phyloP scores from a whole-genome alignment of 2,888 invertebrate genomes.

The Diogma glabrata region DNA sequence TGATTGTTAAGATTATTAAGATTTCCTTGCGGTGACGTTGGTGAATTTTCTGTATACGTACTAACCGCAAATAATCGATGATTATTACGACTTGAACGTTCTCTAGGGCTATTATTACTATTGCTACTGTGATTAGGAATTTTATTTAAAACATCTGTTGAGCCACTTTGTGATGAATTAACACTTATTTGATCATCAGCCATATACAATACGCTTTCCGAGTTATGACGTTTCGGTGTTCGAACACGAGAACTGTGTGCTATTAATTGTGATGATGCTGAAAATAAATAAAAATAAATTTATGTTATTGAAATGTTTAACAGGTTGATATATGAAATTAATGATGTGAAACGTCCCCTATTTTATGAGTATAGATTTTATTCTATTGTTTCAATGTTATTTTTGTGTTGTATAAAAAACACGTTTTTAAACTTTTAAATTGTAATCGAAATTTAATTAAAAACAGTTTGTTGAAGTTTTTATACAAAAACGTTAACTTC shows the following conservation, averaged over 20 bases:
- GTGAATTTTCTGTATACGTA: constrained; percentile 46
- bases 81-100: constrained; percentile 34
- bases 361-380: too few species aligned
- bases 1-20: too few species aligned
- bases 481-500: too few species aligned
- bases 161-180: constrained; percentile 20
- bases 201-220: constrained; percentile 62
- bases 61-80: constrained; percentile 54
- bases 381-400: too few species aligned
- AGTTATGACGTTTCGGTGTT: constrained; percentile 65
- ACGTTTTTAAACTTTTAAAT: too few species aligned
- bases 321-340: too few species aligned
- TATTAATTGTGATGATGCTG: constrained; percentile 48
- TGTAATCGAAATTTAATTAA: too few species aligned
- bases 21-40: constrained; percentile 26
- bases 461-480: too few species aligned
- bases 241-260: constrained; percentile 66
- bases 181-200: constrained; percentile 35
- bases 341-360: too few species aligned
- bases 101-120: neutral
- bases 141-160: constrained; percentile 32
- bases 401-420: too few species aligned
- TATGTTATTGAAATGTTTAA: too few species aligned
- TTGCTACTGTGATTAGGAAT: constrained; percentile 24
- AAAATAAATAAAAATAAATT: constrained; percentile 19